These are phyloP conservation scores for Zosterops pallidus DNA, from an alignment of 2,113 vertebrate species.

Conservation along the genomic window DNA sequence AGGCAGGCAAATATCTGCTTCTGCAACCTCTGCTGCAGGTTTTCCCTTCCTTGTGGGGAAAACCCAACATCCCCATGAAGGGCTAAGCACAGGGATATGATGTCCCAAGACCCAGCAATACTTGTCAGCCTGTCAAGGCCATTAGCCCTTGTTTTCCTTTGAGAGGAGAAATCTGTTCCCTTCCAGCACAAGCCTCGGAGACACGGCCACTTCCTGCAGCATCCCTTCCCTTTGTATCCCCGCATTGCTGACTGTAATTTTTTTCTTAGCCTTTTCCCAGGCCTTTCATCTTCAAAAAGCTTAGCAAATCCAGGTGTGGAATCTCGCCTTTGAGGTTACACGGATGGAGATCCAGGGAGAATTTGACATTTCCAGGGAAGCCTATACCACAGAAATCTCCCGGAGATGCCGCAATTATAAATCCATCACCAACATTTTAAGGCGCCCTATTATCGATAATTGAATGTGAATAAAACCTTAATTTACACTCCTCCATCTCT, in stretches of 20 bases:
- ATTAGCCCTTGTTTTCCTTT: neutral
- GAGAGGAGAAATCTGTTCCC: neutral
- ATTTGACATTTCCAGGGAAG: neutral
- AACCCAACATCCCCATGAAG: neutral
- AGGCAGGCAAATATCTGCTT: neutral
- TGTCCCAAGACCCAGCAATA: neutral
- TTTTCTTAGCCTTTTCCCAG: neutral
- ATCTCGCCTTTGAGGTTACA: slow-evolving; percentile 3
- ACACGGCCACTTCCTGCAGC: neutral
- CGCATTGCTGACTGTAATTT: neutral
- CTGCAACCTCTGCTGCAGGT: neutral
- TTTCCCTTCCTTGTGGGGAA: neutral
- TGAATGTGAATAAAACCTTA: slow-evolving; percentile 18
- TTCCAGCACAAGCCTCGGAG: slow-evolving; percentile 1
- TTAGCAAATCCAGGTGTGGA: neutral
- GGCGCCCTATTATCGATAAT: neutral
- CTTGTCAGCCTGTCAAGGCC: neutral
- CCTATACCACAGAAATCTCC: neutral
- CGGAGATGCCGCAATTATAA: neutral
- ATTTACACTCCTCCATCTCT: neutral
- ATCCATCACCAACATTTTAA: neutral
- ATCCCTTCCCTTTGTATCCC: neutral
- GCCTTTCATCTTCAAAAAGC: slow-evolving; percentile 60
- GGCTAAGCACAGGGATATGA: neutral
- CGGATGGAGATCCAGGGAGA: neutral